phyloP scores from a whole-genome alignment of 2,113 vertebrate genomes.

The Accipiter cooperii region DNA sequence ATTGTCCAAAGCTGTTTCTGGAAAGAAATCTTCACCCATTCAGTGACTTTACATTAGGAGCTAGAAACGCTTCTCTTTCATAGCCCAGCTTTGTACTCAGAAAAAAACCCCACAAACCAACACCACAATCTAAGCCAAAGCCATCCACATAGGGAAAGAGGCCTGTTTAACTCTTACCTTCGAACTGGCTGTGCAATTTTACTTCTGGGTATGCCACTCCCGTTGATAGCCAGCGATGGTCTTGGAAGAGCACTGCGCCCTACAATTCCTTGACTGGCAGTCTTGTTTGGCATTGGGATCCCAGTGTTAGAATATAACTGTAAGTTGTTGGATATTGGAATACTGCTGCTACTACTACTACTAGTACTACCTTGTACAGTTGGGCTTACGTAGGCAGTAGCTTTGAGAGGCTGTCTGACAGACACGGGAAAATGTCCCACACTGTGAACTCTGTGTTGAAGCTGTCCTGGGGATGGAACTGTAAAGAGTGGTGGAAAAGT shows the following conservation, averaged over 20 bases:
- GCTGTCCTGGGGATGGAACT: constrained; percentile 92
- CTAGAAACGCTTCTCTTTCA: background rate
- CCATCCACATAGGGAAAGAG: background rate
- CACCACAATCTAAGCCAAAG: background rate
- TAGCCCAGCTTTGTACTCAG: background rate
- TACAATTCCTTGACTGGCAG: constrained; percentile 64
- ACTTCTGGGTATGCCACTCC: constrained; percentile 84
- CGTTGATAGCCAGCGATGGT: constrained; percentile 83
- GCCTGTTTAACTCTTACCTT: constrained; percentile 74
- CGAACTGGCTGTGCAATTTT: constrained; percentile 90
- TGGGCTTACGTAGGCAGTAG: constrained; percentile 95
- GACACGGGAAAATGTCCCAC: constrained; percentile 87
- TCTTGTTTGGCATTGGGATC: constrained; percentile 83
- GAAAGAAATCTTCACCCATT: background rate
- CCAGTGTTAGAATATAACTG: constrained; percentile 80
- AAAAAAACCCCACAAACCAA: background rate
- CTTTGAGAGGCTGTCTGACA: constrained; percentile 85
- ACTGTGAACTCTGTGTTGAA: constrained; percentile 89
- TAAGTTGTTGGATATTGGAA: constrained; percentile 74
- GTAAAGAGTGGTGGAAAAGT: background rate
- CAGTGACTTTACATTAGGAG: background rate
- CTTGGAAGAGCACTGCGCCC: constrained; percentile 90
- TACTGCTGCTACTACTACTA: constrained; percentile 56
- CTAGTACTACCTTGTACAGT: constrained; percentile 81
- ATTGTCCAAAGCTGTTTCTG: background rate